phyloP scores from a whole-genome alignment of 2,797 vertebrate genomes.

The Dendrocincla tyrannina region DNA sequence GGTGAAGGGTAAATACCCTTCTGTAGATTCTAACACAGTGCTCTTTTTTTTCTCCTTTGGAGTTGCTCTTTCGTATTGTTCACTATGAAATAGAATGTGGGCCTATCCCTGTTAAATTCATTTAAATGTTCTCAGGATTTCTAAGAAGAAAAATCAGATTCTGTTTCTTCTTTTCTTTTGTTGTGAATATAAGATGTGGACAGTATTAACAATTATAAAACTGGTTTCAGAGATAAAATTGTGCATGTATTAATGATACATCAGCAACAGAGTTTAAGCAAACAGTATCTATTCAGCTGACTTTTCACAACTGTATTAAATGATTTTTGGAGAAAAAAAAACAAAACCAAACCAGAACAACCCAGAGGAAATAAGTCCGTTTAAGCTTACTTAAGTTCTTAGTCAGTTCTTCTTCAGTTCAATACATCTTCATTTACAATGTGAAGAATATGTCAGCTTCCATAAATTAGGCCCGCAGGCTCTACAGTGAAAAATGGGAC shows the following conservation, averaged over 20 bases:
- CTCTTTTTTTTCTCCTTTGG: not conserved
- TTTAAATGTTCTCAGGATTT: not conserved
- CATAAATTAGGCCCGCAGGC: not conserved
- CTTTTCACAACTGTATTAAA: not conserved
- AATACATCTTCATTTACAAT: not conserved
- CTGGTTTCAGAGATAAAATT: slow-evolving; percentile 26
- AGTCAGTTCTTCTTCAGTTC: not conserved
- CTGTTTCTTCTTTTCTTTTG: not conserved
- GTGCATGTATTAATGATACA: not conserved
- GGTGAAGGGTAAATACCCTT: not conserved
- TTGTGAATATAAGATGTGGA: not conserved
- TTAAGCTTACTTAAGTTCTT: not conserved
- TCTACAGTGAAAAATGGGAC: not conserved
- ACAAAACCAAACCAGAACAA: accelerated
- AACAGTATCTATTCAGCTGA: not conserved
- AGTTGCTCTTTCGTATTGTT: not conserved
- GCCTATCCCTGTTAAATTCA: not conserved
- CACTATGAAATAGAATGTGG: not conserved
- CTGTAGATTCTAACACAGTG: not conserved
- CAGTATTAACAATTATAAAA: slow-evolving; percentile 38
- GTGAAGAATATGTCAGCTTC: slow-evolving; percentile 14
- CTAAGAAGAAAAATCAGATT: not conserved
- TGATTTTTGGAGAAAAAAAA: not conserved
- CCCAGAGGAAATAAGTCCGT: not conserved
- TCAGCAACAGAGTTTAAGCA: slow-evolving; percentile 16